These are phyloP conservation scores for Indicator maculatus DNA, from an alignment of 2,113 vertebrate genomes.

Conservation along the genomic window DNA sequence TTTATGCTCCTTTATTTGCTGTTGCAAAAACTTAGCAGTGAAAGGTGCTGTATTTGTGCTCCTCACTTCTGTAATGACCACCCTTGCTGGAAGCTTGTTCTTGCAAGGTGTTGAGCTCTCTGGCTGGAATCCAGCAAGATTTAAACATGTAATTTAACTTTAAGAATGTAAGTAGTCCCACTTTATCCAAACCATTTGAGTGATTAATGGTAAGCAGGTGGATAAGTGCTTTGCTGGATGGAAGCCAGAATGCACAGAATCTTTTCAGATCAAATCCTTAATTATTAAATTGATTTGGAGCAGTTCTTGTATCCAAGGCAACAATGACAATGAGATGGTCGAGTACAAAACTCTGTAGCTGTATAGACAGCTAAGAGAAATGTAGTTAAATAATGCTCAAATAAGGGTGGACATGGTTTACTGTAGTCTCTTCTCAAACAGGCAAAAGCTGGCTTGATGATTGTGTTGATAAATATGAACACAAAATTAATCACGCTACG, in stretches of 20 bases:
- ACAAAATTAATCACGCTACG: neutral
- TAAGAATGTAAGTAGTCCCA: neutral
- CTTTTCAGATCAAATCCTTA: constrained; percentile 9
- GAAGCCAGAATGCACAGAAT: constrained; percentile 10
- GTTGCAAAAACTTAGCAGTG: neutral
- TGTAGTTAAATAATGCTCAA: neutral
- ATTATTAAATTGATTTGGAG: constrained; percentile 13
- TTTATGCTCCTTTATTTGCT: neutral
- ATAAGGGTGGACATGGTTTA: neutral
- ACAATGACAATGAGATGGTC: neutral
- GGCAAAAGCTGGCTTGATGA: neutral
- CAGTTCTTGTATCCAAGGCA: constrained; percentile 33
- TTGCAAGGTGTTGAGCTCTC: neutral
- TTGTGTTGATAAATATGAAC: neutral
- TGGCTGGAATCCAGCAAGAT: neutral
- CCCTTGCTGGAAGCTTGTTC: neutral
- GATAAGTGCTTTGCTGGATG: constrained; percentile 37
- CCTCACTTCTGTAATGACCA: neutral
- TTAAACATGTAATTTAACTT: neutral
- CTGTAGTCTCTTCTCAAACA: neutral
- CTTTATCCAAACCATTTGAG: neutral
- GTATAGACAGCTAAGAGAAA: neutral
- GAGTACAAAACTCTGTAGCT: neutral
- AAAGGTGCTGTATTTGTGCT: neutral
- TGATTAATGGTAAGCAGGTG: neutral